These are phyloP conservation scores for Tamias sibiricus DNA, from an alignment of 2,113 vertebrate genomes.

Conservation along the genomic window DNA sequence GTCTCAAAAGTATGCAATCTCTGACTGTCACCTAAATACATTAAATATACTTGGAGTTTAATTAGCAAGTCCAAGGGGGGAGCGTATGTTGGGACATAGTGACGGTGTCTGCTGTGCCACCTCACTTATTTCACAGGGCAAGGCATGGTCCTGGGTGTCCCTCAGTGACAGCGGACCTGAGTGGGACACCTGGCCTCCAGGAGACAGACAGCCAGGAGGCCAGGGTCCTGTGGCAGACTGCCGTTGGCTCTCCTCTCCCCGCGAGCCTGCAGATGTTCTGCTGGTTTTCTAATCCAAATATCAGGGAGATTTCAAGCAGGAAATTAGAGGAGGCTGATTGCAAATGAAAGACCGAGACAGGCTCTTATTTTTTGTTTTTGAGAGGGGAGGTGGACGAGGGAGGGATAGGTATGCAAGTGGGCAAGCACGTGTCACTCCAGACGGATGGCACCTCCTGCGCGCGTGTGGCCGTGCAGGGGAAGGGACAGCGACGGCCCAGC, in stretches of 20 bases:
- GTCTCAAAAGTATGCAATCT: not conserved
- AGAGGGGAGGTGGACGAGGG: not conserved
- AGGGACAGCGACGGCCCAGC: not conserved
- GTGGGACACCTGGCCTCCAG: not conserved
- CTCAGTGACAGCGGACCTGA: not conserved
- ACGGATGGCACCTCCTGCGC: not conserved
- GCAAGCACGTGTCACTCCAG: conserved; percentile 2
- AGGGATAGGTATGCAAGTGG: conserved; percentile 45
- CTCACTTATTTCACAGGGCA: not conserved
- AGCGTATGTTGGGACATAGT: not conserved
- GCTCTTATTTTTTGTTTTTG: conserved; percentile 32
- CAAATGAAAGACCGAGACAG: conserved; percentile 39
- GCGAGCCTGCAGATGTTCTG: not conserved
- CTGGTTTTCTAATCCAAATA: conserved; percentile 3
- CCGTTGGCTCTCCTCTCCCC: not conserved
- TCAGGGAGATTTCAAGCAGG: not conserved
- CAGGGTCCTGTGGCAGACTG: not conserved
- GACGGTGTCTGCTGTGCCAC: not conserved
- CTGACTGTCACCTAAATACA: not conserved
- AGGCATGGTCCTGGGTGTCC: not conserved
- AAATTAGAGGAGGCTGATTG: not conserved
- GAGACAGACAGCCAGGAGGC: conserved; percentile 28
- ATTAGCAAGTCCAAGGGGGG: not conserved
- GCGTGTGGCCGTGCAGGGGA: not conserved
- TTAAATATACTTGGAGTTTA: not conserved